Evolutionary conservation across 2,113 vertebrate genomes (phyloP), one percentile per base, ranked within the genome.

Genomic region (Romanogobio albipinnatus): DNA sequence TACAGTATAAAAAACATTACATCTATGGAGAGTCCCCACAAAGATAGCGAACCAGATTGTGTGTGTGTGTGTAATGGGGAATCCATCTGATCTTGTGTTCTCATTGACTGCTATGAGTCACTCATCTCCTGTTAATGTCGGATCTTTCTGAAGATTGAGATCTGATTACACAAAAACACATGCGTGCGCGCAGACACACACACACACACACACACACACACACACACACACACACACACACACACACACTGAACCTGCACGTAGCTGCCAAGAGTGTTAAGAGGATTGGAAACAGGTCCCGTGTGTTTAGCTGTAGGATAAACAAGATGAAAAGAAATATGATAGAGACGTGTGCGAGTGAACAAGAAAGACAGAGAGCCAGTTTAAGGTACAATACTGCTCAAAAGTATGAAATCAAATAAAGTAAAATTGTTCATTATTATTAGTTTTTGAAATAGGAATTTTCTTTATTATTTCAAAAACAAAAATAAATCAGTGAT

Each of bases 61-160:
- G 53, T 80, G 56, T 87, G 76, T 68, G 47, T 84, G 45, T 79
- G 76, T 66, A 17, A 47, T 9, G 43, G 43, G 43, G 47, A 15
- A 3, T 76, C 36, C 7, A 49, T 77, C 82, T 73, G 53, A 86
- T 75, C 39, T n/a, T 58, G 62, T n/a, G 17, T 79, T 86, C 53
- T 86, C 43, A 70, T 53, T 73, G 53, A 76, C 58, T 10, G 39
- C 49, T 76, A 36, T 68, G 64, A 82, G 73, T 82, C 86, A 82
- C 73, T 87, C 53, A 73, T 77, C 83, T 87, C 83, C 83, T 78
- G 47, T 85, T 85, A 83, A 82, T 79, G 64, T 85, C 7, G 26
- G 14, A 82, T 87, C 66, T 62, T 8, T 51, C 73, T 82, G 62
- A 84, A 45, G 78, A 70, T 82, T 59, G 78, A 70, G 73, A 66